These are phyloP conservation scores for Pangasius larnaudii DNA, from an alignment of 2,797 vertebrate genomes.

Conservation along the genomic window DNA sequence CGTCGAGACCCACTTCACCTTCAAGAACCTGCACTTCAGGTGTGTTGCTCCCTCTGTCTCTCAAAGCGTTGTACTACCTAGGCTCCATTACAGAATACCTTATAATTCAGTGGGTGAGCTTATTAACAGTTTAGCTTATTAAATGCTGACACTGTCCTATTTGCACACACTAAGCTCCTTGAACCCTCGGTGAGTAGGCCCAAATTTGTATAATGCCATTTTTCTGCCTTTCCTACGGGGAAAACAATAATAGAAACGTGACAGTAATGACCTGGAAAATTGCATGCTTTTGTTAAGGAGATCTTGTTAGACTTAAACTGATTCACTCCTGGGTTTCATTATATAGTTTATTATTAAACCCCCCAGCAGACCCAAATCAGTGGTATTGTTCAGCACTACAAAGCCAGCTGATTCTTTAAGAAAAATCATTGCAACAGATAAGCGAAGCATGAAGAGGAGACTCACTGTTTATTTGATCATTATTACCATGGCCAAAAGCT, in stretches of 20 bases:
- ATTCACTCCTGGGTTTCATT: not conserved
- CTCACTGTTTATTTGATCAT: not conserved
- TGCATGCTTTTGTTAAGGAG: not conserved
- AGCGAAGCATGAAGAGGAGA: not conserved
- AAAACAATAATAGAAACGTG: not conserved
- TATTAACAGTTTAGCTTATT: not conserved
- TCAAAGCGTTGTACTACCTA: not conserved
- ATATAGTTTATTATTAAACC: constrained; percentile 7
- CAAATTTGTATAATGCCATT: not conserved
- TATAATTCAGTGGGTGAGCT: not conserved
- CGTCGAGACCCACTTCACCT: constrained; percentile 91
- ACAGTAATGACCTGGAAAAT: not conserved
- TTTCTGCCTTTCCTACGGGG: not conserved
- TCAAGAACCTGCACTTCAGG: constrained; percentile 93
- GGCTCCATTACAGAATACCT: not conserved
- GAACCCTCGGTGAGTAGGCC: not conserved
- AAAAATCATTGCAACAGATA: not conserved
- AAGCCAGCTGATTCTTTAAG: not conserved
- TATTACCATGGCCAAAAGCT: not conserved
- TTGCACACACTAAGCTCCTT: not conserved
- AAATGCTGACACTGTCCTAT: not conserved
- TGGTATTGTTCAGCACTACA: not conserved
- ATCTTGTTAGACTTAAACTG: constrained; percentile 3
- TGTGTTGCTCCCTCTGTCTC: constrained; percentile 48
- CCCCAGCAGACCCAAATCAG: not conserved